Percentiles rank a stretch among this genome's conserved stretches.
Conservation (phyloP, 2,113 vertebrate species). For the Saimiri boliviensis region DNA sequence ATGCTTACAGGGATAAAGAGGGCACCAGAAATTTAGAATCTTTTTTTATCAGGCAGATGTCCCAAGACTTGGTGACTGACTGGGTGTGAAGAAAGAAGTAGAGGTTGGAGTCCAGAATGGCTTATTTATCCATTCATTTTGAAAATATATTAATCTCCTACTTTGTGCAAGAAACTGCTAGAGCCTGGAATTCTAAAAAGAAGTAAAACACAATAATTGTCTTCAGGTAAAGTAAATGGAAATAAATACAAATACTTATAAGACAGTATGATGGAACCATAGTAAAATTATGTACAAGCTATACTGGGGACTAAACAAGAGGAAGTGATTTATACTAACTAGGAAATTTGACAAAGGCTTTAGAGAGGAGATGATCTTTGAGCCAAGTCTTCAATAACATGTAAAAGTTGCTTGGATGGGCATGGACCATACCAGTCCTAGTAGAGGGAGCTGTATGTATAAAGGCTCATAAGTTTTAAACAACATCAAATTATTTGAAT, state of each 20-base stretch:
- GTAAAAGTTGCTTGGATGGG: not conserved
- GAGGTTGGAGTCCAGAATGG: not conserved
- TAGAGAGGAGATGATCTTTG: not conserved
- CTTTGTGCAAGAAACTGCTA: not conserved
- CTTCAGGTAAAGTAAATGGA: slow-evolving; percentile 12
- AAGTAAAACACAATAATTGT: not conserved
- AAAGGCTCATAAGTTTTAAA: not conserved
- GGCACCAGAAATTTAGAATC: not conserved
- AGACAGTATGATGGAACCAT: not conserved
- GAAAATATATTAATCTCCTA: slow-evolving; percentile 13
- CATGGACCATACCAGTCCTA: not conserved
- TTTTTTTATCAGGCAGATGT: not conserved
- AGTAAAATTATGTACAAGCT: slow-evolving; percentile 13
- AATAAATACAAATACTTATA: not conserved
- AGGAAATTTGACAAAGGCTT: not conserved
- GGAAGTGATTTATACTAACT: not conserved
- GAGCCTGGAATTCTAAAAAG: not conserved
- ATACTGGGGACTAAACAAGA: not conserved
- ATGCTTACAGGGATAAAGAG: not conserved
- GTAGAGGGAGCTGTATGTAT: not conserved
- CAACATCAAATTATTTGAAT: not conserved
- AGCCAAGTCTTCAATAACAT: not conserved
- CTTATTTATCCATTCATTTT: not conserved
- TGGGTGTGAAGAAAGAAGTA: not conserved
- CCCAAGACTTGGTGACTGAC: not conserved